These are phyloP conservation scores for Lepidocyrtoides sp. DNA, from an alignment of 2,888 invertebrate species.

Conservation along the genomic window DNA sequence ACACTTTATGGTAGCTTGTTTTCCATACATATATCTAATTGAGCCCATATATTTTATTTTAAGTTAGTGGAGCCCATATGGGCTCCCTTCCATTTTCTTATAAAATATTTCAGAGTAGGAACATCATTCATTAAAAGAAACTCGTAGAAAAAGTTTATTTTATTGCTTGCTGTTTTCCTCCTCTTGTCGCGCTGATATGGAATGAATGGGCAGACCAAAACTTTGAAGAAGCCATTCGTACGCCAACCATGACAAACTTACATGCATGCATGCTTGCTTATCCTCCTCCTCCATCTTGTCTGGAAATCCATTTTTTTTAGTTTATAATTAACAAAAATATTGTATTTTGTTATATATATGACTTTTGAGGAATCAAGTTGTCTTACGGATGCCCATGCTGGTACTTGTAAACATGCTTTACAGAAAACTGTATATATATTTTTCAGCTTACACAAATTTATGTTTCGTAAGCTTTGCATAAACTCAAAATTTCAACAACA, in stretches of 20 bases:
- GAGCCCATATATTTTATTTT: neutral
- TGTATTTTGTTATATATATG: neutral
- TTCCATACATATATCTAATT: slow-evolving; percentile 7
- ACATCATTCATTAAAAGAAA: slow-evolving; percentile 34
- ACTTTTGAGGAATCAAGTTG: neutral
- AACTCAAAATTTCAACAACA: too few relatives aligned
- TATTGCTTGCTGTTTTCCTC: slow-evolving; percentile 21
- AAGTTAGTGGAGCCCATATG: neutral
- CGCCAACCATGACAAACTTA: neutral
- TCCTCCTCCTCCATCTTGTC: neutral
- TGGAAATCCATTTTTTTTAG: slow-evolving; percentile 33
- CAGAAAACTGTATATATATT: too few relatives aligned
- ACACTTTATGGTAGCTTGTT: neutral
- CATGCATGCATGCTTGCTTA: neutral
- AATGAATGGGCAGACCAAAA: slow-evolving; percentile 31
- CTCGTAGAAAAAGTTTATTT: slow-evolving; percentile 11
- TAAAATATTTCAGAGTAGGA: neutral
- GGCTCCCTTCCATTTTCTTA: neutral
- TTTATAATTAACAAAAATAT: slow-evolving; percentile 68
- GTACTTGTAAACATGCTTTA: neutral
- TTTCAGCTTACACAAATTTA: too few relatives aligned
- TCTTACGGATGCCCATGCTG: neutral
- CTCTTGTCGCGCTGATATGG: neutral
- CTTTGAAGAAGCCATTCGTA: slow-evolving; percentile 41
- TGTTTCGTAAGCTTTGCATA: too few relatives aligned